Percentiles rank a stretch among this genome's conserved stretches.
Conservation (phyloP, 2,113 vertebrate species). For the Nothobranchius kuhntae region DNA sequence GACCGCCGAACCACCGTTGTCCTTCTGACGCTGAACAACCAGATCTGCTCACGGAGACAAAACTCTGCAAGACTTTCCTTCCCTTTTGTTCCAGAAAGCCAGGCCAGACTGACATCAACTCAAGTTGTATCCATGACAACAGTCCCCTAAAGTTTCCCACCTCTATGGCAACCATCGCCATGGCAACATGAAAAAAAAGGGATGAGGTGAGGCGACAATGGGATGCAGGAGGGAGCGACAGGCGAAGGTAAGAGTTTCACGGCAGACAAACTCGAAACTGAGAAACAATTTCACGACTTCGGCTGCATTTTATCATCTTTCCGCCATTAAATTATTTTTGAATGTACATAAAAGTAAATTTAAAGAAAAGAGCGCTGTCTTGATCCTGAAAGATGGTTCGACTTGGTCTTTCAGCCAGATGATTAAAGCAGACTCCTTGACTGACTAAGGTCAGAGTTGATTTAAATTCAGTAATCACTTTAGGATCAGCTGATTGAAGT, state of each 20-base stretch:
- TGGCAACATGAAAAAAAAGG: conserved; percentile 7
- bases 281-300: too few species aligned
- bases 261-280: too few species aligned
- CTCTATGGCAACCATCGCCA: conserved; percentile 39
- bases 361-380: too few species aligned
- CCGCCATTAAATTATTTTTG: too few species aligned
- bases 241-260: not conserved
- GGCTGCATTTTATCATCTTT: too few species aligned
- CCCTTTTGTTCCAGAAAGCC: not conserved
- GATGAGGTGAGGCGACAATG: conserved; percentile 14
- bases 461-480: conserved; percentile 39
- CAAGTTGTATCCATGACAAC: conserved; percentile 45
- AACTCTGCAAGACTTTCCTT: not conserved
- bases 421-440: conserved; percentile 13
- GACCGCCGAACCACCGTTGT: too few species aligned
- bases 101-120: conserved; percentile 5
- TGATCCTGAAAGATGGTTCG: not conserved
- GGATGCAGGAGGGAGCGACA: not conserved
- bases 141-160: conserved; percentile 22
- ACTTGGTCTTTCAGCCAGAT: not conserved
- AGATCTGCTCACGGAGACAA: too few species aligned
- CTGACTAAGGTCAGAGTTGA: conserved; percentile 35
- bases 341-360: too few species aligned
- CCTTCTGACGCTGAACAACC: too few species aligned
- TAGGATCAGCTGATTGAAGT: conserved; percentile 34